Conservation (phyloP, 1,140 invertebrate genomes). For the Bombus superbus region DNA sequence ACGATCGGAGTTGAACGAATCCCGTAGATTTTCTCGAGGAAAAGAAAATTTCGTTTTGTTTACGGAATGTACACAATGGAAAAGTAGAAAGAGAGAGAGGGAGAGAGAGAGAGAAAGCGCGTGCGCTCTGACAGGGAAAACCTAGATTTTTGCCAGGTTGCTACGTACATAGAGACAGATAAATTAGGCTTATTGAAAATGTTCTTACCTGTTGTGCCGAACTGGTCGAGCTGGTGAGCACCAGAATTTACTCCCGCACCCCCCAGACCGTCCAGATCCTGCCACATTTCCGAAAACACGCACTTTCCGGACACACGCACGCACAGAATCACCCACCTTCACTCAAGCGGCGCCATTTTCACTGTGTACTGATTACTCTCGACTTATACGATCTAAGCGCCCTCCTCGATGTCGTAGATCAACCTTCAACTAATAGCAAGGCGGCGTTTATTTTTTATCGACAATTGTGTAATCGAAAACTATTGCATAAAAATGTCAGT, state of each 20-base stretch:
- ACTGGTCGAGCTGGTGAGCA: conserved; percentile 79
- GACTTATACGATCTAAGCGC: conserved; percentile 13
- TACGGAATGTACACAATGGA: conserved; percentile 52
- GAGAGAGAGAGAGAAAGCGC: conserved; percentile 35
- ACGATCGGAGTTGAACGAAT: neutral
- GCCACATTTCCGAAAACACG: conserved; percentile 78
- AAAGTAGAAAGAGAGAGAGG: conserved; percentile 8
- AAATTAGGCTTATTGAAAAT: neutral
- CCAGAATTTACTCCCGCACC: conserved; percentile 76
- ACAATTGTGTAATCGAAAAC: neutral
- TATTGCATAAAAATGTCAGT: neutral
- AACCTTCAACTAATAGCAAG: neutral
- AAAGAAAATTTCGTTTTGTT: conserved; percentile 58
- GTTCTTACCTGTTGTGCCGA: conserved; percentile 76
- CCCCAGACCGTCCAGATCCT: conserved; percentile 77
- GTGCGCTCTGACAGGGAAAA: conserved; percentile 53
- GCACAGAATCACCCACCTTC: conserved; percentile 73
- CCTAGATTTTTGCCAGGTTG: conserved; percentile 23
- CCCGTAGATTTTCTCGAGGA: neutral
- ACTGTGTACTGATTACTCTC: conserved; percentile 55
- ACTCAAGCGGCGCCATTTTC: conserved; percentile 80
- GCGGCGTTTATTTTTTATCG: neutral
- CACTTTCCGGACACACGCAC: conserved; percentile 71
- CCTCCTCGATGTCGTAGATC: neutral
- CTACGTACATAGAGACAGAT: neutral